Conservation (phyloP, 2,888 invertebrate genomes). For the Homarus gammarus region DNA sequence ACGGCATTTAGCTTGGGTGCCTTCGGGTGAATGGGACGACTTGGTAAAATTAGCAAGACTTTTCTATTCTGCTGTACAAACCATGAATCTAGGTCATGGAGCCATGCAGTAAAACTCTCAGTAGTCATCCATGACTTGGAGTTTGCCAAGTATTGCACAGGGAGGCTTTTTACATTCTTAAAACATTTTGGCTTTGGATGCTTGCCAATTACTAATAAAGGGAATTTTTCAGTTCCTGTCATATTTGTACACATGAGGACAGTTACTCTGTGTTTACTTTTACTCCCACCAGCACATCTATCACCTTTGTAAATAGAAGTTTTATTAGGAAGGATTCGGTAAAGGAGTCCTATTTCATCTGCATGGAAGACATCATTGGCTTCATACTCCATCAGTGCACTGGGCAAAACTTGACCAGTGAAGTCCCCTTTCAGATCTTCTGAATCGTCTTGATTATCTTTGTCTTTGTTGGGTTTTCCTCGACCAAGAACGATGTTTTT, state of each 20-base stretch:
- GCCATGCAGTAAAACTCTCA: slow-evolving; percentile 70
- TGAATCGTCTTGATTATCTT: slow-evolving; percentile 61
- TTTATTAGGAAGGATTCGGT: slow-evolving; percentile 69
- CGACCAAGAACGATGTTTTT: slow-evolving; percentile 68
- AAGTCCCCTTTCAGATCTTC: slow-evolving; percentile 69
- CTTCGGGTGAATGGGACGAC: slow-evolving; percentile 69
- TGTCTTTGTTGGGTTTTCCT: slow-evolving; percentile 61
- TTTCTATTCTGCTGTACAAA: slow-evolving; percentile 73
- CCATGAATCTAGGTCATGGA: slow-evolving; percentile 67
- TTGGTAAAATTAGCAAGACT: slow-evolving; percentile 67
- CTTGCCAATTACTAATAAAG: slow-evolving; percentile 72
- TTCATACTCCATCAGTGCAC: slow-evolving; percentile 70
- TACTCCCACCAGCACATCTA: slow-evolving; percentile 70
- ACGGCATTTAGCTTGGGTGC: slow-evolving; percentile 68
- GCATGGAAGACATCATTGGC: slow-evolving; percentile 73
- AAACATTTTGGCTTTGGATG: slow-evolving; percentile 66
- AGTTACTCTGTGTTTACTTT: slow-evolving; percentile 71
- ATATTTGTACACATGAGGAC: slow-evolving; percentile 72
- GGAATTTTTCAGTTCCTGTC: slow-evolving; percentile 75
- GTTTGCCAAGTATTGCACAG: slow-evolving; percentile 73
- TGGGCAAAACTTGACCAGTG: slow-evolving; percentile 63
- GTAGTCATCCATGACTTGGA: slow-evolving; percentile 75
- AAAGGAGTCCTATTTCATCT: slow-evolving; percentile 71
- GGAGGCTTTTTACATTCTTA: slow-evolving; percentile 69
- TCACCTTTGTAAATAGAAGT: slow-evolving; percentile 44